Evolutionary conservation across 2,797 vertebrate species (phyloP).

Genomic region (Apodemus agrarius): DNA sequence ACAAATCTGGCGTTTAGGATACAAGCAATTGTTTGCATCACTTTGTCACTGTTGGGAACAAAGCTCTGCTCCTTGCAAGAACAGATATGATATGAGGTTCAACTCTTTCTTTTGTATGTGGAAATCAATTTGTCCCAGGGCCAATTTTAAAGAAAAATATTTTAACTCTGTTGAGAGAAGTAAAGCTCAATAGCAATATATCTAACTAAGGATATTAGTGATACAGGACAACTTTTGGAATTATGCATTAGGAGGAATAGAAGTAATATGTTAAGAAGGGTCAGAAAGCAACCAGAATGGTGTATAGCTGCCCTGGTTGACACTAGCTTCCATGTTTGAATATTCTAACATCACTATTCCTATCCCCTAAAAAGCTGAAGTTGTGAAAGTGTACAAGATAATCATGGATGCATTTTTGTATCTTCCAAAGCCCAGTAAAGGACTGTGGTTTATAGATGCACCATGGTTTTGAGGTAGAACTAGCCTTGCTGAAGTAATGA

Average conservation of each 20-base stretch:
- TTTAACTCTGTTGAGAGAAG: constrained; percentile 22
- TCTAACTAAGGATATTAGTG: neutral
- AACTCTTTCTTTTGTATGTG: neutral
- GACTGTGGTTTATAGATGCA: neutral
- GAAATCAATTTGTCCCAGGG: neutral
- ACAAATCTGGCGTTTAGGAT: neutral
- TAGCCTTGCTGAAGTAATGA: neutral
- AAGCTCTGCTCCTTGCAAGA: neutral
- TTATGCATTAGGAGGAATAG: neutral
- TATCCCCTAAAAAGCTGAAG: neutral
- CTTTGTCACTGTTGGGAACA: neutral
- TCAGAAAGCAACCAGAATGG: neutral
- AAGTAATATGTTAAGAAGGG: neutral
- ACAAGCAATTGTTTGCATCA: neutral
- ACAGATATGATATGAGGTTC: neutral
- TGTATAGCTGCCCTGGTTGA: neutral
- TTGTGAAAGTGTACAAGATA: neutral
- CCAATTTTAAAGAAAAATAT: neutral
- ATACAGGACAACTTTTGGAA: neutral
- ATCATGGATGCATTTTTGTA: neutral
- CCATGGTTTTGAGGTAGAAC: neutral
- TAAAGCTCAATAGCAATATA: neutral
- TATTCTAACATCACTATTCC: neutral
- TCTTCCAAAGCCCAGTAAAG: neutral
- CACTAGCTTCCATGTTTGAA: neutral